Conservation (phyloP, 2,888 invertebrate species). For the Dugesia japonica region DNA sequence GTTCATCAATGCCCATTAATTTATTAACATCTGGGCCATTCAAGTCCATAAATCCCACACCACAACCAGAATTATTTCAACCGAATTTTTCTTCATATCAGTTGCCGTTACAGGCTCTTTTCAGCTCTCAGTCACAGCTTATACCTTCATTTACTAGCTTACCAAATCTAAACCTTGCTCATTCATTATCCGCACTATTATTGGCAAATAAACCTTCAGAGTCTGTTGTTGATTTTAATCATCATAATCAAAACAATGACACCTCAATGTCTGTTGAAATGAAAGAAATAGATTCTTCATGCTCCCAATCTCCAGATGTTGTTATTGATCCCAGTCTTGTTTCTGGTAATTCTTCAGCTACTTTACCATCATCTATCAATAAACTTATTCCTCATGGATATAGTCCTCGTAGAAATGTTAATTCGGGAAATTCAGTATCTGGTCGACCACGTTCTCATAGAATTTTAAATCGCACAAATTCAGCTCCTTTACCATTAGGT, state of each 20-base stretch:
- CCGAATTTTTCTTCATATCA: constrained; percentile 1
- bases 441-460: background rate
- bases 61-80: background rate
- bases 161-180: constrained; percentile 28
- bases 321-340: background rate
- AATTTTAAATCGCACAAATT: constrained; percentile 77
- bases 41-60: background rate
- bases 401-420: background rate
- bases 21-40: constrained; percentile 1
- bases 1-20: background rate
- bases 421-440: background rate
- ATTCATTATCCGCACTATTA: constrained; percentile 11
- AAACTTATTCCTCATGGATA: background rate
- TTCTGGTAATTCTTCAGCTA: background rate
- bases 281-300: constrained; percentile 14
- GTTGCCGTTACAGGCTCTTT: background rate
- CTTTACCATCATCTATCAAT: background rate
- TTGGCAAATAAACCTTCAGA: constrained; percentile 3
- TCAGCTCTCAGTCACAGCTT: constrained; percentile 4
- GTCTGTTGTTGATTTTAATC: background rate
- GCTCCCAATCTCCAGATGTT: constrained; percentile 3
- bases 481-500: constrained; percentile 72
- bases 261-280: background rate
- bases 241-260: background rate
- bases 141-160: constrained; percentile 21